Base-by-base conservation (phyloP, 1,140 invertebrate species). In the Parasteatoda tepidariorum region DNA sequence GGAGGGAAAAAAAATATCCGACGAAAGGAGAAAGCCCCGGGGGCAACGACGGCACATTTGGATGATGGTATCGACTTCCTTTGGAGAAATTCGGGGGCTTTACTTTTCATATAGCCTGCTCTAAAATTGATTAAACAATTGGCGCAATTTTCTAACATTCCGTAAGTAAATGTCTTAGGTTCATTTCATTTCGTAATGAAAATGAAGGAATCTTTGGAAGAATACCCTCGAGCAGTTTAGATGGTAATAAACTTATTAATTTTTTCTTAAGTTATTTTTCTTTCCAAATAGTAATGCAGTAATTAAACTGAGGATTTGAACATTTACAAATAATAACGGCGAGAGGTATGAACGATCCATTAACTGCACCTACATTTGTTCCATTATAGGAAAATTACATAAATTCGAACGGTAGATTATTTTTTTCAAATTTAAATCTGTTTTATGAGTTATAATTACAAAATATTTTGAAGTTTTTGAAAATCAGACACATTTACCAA, bases 51-150 rank as follows among this genome's bases (percentile, higher is more conserved):
- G 61, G 41, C 31, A 79, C 75, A 67, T 79, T 79, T 57, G 62
- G 38, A 54, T 79, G 75, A 79, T 79, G 75, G 62, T 79, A 79
- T 79, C 75, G 61, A 64, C 64, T 57, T 79, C 75, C 41, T 67
- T 79, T 79, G 64, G 75, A 61, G 75, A 79, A 62, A 34, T 76
- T 76, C 34, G 38, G 66, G 66, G 66, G 48, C 28, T 71, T 71
- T 71, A 71, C 41, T 55, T 38, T 71, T 41, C 68, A 57, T 71
- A 30, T 48, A 48, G 9, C 68, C 38, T 26, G 48, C 26, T 48
- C 26, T 71, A 71, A 71, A 71, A 71, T 71, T 71, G 68, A 71
- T 71, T 71, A 71, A 38, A 55, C 68, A 71, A 71, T 71, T 71
- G 68, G 38, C 54, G 66, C 66, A 68, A 13, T 34, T 68, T 28